Percentiles rank a stretch among this genome's conserved stretches.
Conservation (phyloP, 92 coral and sea anemone genomes). For the Phenganax stokvisi region DNA sequence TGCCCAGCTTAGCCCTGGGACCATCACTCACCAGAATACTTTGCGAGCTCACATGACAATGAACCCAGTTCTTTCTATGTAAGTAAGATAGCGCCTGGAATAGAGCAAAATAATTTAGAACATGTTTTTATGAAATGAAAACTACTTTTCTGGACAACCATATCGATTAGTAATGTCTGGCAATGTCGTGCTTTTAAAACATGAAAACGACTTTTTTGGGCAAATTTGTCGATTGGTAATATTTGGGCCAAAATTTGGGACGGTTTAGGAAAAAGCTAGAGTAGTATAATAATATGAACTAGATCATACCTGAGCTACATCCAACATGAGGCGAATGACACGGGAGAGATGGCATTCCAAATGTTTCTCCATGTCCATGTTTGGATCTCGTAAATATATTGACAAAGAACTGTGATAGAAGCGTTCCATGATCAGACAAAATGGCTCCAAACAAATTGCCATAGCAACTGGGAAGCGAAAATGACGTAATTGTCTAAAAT, state of each 20-base stretch:
- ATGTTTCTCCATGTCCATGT: conserved; percentile 39
- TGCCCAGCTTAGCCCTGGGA: conserved; percentile 35
- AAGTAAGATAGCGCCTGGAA: conserved; percentile 58
- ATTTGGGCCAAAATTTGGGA: too few species aligned
- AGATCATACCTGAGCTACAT: conserved; percentile 49
- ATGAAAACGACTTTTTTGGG: too few species aligned
- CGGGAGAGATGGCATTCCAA: conserved; percentile 40
- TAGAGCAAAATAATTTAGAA: too few species aligned
- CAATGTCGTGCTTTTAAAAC: too few species aligned
- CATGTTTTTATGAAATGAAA: too few species aligned
- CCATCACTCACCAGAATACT: conserved; percentile 50
- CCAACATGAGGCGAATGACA: conserved; percentile 50
- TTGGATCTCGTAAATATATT: conserved; percentile 60
- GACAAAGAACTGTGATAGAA: conserved; percentile 63
- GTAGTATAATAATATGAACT: too few species aligned
- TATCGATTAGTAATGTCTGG: too few species aligned
- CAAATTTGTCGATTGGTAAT: too few species aligned
- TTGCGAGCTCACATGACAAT: conserved; percentile 69
- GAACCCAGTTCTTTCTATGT: conserved; percentile 56
- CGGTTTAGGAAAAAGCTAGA: too few species aligned
- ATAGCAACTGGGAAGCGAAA: conserved; percentile 62
- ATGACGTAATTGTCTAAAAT: conserved; percentile 69
- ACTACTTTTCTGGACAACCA: too few species aligned
- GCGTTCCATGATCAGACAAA: conserved; percentile 64
- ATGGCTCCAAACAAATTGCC: conserved; percentile 70